Conservation (phyloP, 2,888 invertebrate species). For the Drosophila pegasa region DNA sequence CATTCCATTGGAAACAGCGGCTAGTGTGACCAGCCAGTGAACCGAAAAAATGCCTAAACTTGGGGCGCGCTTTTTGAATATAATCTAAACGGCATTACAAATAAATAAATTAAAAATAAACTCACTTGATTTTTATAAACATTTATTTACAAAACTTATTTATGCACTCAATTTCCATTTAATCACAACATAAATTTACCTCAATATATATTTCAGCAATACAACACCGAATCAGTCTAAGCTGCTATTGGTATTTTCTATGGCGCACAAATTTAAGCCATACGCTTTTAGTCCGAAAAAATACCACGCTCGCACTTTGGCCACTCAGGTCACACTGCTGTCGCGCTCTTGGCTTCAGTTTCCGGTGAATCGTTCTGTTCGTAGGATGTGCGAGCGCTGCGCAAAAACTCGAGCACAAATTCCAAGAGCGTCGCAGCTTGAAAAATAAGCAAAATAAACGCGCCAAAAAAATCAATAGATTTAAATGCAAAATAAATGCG, state of each 20-base stretch:
- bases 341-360: constrained; percentile 30
- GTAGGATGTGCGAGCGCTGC: constrained; percentile 25
- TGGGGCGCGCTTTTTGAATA: background rate
- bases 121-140: no score
- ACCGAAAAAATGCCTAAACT: background rate
- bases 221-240: no score
- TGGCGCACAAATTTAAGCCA: constrained; percentile 2
- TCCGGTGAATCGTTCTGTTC: constrained; percentile 45
- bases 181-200: no score
- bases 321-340: constrained; percentile 15
- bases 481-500: constrained; percentile 13
- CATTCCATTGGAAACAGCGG: background rate
- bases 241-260: constrained; percentile 17
- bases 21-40: constrained; percentile 18
- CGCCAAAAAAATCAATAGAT: constrained; percentile 39
- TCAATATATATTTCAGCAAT: no score
- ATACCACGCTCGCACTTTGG: background rate
- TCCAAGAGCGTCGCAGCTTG: constrained; percentile 10
- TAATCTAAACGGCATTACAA: background rate
- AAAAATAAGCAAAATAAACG: constrained; percentile 31
- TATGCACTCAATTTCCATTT: no score
- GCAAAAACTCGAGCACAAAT: background rate
- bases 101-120: no score
- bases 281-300: constrained; percentile 29
- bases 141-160: no score